Evolutionary conservation across 2,888 invertebrate genomes (phyloP).

Genomic region (Neoitamus cyanurus): DNA sequence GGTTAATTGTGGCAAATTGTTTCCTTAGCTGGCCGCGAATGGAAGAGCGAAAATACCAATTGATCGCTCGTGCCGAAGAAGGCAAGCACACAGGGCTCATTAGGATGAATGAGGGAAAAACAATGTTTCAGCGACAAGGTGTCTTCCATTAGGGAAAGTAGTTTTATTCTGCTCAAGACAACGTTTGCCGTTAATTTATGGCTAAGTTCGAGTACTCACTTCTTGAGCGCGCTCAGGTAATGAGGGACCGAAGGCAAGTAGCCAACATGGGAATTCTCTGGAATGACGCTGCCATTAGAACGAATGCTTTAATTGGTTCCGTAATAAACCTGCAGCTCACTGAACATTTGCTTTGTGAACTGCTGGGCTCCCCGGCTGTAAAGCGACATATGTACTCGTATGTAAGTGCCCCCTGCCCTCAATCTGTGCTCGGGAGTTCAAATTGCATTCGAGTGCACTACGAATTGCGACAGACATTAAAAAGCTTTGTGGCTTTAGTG

Average conservation of each 20-base stretch:
- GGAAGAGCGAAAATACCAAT: background rate
- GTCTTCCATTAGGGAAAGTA: slow-evolving; percentile 26
- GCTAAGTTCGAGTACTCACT: background rate
- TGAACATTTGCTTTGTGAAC: background rate
- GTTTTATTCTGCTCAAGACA: slow-evolving; percentile 13
- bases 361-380: background rate
- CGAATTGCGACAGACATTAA: background rate
- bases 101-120: slow-evolving; percentile 16
- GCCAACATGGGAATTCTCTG: background rate
- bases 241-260: background rate
- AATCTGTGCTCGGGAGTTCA: background rate
- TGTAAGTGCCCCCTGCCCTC: background rate
- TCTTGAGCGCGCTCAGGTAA: background rate
- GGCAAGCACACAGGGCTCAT: slow-evolving; percentile 1
- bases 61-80: background rate
- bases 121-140: background rate
- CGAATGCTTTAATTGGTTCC: slow-evolving; percentile 11
- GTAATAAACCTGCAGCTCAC: background rate
- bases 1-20: background rate
- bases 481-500: background rate
- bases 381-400: too few species aligned
- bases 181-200: slow-evolving; percentile 6
- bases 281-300: slow-evolving; percentile 1
- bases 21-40: background rate
- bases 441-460: background rate